Conservation (phyloP, 1,140 invertebrate genomes). For the Drosophila cardini region DNA sequence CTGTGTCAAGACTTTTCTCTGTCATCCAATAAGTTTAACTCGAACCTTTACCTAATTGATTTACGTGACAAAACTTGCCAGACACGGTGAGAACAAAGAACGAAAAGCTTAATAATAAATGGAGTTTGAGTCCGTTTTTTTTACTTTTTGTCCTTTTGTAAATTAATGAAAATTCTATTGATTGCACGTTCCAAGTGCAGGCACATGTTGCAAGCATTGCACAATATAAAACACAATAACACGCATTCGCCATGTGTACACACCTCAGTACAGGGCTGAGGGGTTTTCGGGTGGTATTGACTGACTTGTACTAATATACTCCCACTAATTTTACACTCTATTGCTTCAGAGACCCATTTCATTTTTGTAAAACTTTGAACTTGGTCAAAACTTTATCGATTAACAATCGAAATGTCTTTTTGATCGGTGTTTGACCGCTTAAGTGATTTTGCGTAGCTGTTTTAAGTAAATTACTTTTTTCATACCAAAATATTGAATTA, state of each 20-base stretch:
- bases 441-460: no score
- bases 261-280: no score
- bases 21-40: slow-evolving; percentile 43
- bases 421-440: no score
- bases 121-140: slow-evolving; percentile 10
- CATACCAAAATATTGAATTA: no score
- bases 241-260: slow-evolving; percentile 62
- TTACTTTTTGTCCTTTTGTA: slow-evolving; percentile 15
- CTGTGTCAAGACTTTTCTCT: slow-evolving; percentile 41
- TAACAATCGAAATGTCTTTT: no score
- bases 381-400: not conserved
- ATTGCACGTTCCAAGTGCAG: not conserved
- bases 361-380: not conserved
- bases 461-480: no score
- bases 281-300: slow-evolving; percentile 16
- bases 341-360: not conserved
- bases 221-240: slow-evolving; percentile 32
- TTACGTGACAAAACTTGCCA: slow-evolving; percentile 78
- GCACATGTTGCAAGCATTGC: slow-evolving; percentile 47
- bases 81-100: slow-evolving; percentile 35
- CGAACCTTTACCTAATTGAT: slow-evolving; percentile 66
- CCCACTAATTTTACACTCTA: not conserved
- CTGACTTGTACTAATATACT: not conserved
- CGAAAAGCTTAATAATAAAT: slow-evolving; percentile 21
- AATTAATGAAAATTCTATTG: slow-evolving; percentile 59